Percentiles rank a stretch among this genome's conserved stretches.
phyloP scores from a whole-genome alignment of 2,113 vertebrate species.

The Entelurus aequoreus region DNA sequence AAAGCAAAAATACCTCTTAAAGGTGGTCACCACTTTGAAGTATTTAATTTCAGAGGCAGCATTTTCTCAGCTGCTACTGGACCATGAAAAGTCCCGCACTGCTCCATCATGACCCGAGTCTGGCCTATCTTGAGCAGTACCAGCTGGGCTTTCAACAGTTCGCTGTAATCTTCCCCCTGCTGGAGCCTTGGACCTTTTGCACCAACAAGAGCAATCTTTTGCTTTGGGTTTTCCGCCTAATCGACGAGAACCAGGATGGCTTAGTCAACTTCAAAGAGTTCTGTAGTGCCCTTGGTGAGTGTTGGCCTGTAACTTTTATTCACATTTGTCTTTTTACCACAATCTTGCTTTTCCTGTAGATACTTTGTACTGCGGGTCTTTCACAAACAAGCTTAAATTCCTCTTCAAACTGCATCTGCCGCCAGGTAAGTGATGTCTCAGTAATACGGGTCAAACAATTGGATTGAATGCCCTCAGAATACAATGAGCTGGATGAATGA shows the following conservation, averaged over 20 bases:
- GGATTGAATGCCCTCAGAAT: too few species aligned
- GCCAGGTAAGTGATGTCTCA: conserved; percentile 77
- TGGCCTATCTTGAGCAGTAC: conserved; percentile 95
- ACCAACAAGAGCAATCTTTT: conserved; percentile 79
- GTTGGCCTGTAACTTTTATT: neutral
- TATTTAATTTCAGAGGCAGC: conserved; percentile 78
- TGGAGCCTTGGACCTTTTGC: conserved; percentile 90
- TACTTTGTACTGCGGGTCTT: conserved; percentile 84
- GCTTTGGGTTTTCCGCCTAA: conserved; percentile 83
- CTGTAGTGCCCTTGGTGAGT: conserved; percentile 78
- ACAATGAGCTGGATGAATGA: too few species aligned
- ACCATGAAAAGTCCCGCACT: conserved; percentile 72
- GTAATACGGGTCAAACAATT: neutral
- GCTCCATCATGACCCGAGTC: conserved; percentile 89
- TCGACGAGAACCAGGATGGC: conserved; percentile 84
- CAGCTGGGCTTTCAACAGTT: conserved; percentile 90
- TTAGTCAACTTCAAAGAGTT: conserved; percentile 97
- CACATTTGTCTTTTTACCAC: conserved; percentile 1
- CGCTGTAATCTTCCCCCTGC: conserved; percentile 78
- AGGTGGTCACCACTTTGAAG: neutral
- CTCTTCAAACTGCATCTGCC: conserved; percentile 96
- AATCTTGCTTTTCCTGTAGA: conserved; percentile 69
- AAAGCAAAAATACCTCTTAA: neutral
- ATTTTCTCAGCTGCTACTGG: conserved; percentile 96
- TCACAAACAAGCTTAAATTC: conserved; percentile 93